These are phyloP conservation scores for Propithecus coquereli DNA, from an alignment of 2,113 vertebrate genomes.

Conservation along the genomic window DNA sequence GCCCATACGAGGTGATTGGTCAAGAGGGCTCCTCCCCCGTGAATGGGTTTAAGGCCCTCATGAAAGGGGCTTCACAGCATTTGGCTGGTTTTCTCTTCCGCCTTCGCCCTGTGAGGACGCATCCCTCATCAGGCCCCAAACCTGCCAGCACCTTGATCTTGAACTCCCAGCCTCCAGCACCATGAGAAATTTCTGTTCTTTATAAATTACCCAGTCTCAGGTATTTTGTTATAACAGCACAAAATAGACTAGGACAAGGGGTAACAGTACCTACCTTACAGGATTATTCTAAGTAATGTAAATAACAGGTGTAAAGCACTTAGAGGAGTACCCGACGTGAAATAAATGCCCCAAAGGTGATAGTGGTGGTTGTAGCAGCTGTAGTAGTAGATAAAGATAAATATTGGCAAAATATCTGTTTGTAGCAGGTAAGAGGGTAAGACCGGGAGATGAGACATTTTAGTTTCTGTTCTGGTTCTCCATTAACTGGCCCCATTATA, in stretches of 20 bases:
- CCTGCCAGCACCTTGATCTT: no score
- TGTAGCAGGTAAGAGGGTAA: not conserved
- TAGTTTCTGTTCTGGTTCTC: not conserved
- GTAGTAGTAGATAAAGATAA: not conserved
- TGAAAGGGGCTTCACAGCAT: no score
- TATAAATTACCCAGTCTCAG: no score
- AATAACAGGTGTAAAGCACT: not conserved
- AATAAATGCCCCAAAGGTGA: not conserved
- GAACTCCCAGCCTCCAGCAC: not conserved
- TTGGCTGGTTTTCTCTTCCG: no score
- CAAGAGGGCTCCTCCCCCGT: no score
- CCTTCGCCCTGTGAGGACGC: no score
- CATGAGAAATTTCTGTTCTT: no score
- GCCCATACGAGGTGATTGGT: no score
- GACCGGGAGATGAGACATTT: not conserved
- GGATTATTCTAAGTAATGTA: not conserved
- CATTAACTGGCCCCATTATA: not conserved
- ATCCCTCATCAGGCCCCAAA: no score
- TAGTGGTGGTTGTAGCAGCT: accelerated
- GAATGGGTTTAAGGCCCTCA: no score
- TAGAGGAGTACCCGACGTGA: not conserved
- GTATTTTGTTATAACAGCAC: no score
- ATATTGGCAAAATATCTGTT: not conserved
- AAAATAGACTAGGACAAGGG: not conserved
- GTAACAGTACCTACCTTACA: not conserved